Percentiles rank a stretch among this genome's conserved stretches.
These are phyloP conservation scores for Myotis lucifugus DNA, from an alignment of 2,113 vertebrate genomes.

Conservation along the genomic window DNA sequence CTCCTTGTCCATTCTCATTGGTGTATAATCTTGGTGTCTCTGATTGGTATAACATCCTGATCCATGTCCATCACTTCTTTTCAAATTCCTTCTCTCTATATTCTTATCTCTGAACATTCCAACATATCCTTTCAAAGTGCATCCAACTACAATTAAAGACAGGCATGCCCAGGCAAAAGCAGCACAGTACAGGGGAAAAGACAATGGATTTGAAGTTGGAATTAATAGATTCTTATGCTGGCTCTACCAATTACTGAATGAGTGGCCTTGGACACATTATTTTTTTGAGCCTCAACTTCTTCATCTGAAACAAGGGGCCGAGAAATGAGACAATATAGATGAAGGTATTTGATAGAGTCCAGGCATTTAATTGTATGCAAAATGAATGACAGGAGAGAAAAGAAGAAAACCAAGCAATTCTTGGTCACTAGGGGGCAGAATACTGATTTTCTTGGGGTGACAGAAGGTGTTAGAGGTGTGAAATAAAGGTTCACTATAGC, in stretches of 20 bases:
- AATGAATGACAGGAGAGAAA: not conserved
- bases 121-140: not conserved
- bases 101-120: not conserved
- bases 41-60: not conserved
- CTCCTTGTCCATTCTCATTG: not conserved
- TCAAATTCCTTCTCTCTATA: not conserved
- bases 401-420: not conserved
- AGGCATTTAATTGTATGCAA: not conserved
- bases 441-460: not conserved
- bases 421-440: not conserved
- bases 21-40: not conserved
- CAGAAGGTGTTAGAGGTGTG: not conserved
- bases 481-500: not conserved
- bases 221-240: not conserved
- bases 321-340: not conserved
- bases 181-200: not conserved
- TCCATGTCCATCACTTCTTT: not conserved
- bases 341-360: not conserved
- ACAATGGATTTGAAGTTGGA: not conserved
- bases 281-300: not conserved
- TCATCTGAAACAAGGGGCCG: not conserved
- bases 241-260: not conserved
- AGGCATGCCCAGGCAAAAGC: not conserved
- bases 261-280: not conserved
- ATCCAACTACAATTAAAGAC: not conserved